phyloP scores from a whole-genome alignment of 92 coral and sea anemone genomes.

The Chrysogorgia sp. region DNA sequence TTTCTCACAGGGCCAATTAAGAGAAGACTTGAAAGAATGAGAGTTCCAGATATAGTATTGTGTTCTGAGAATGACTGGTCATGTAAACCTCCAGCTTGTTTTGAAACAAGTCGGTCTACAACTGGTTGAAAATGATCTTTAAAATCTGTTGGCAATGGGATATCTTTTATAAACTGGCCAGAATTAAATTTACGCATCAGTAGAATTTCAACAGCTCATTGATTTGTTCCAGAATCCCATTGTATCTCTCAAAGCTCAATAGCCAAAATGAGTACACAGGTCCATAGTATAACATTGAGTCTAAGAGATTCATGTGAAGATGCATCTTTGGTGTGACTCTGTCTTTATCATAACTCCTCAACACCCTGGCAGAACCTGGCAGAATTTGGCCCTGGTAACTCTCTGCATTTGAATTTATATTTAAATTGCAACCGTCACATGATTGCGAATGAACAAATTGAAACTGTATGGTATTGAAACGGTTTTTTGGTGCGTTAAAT shows the following conservation, averaged over 20 bases:
- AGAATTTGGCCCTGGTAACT: too few species aligned
- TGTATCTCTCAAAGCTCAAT: slow-evolving; percentile 43
- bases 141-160: slow-evolving; percentile 46
- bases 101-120: slow-evolving; percentile 27
- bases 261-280: slow-evolving; percentile 78
- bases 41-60: slow-evolving; percentile 30
- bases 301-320: slow-evolving; percentile 50
- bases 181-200: slow-evolving; percentile 27
- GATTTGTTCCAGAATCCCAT: slow-evolving; percentile 12
- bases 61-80: not conserved
- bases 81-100: slow-evolving; percentile 52
- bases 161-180: slow-evolving; percentile 41
- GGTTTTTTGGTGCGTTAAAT: too few species aligned
- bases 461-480: too few species aligned
- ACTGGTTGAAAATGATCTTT: slow-evolving; percentile 44
- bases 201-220: slow-evolving; percentile 2
- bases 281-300: too few species aligned
- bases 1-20: slow-evolving; percentile 60
- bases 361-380: slow-evolving; percentile 32
- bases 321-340: slow-evolving; percentile 62
- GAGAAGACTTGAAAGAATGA: slow-evolving; percentile 51
- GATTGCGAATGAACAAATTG: too few species aligned
- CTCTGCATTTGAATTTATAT: too few species aligned
- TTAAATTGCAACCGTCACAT: too few species aligned
- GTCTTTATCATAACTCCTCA: slow-evolving; percentile 54